Conservation (phyloP, 2,797 vertebrate genomes). For the Rachycentron canadum region DNA sequence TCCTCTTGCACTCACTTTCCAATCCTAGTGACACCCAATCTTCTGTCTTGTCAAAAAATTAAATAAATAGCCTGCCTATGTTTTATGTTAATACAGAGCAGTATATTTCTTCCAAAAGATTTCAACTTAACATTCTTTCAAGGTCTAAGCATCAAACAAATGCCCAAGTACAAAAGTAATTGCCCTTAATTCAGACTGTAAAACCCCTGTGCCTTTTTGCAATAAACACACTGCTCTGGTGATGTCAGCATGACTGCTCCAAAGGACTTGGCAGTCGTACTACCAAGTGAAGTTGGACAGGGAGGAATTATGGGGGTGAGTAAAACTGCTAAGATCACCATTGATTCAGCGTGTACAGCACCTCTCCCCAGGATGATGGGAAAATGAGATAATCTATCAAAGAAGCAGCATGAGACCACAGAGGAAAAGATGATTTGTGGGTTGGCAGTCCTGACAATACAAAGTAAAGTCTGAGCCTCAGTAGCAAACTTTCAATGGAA, state of each 20-base stretch:
- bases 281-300: constrained; percentile 26
- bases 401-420: constrained; percentile 29
- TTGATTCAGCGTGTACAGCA: constrained; percentile 64
- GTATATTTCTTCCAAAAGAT: not conserved
- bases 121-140: not conserved
- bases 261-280: constrained; percentile 59
- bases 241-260: constrained; percentile 68
- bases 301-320: constrained; percentile 61
- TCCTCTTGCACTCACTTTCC: not conserved
- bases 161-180: constrained; percentile 16
- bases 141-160: constrained; percentile 2
- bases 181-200: constrained; percentile 12
- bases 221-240: constrained; percentile 33
- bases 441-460: constrained; percentile 4
- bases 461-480: constrained; percentile 12
- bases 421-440: constrained; percentile 60
- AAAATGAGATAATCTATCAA: constrained; percentile 72
- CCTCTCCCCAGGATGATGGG: constrained; percentile 45
- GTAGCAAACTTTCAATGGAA: not conserved
- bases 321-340: constrained; percentile 72
- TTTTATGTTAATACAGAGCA: not conserved
- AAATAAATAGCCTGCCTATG: not conserved
- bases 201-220: constrained; percentile 3
- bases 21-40: not conserved
- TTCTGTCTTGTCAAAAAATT: constrained; percentile 14